Base-by-base conservation (phyloP, 2,113 vertebrate species). In the Rhegmatorhina hoffmannsi region DNA sequence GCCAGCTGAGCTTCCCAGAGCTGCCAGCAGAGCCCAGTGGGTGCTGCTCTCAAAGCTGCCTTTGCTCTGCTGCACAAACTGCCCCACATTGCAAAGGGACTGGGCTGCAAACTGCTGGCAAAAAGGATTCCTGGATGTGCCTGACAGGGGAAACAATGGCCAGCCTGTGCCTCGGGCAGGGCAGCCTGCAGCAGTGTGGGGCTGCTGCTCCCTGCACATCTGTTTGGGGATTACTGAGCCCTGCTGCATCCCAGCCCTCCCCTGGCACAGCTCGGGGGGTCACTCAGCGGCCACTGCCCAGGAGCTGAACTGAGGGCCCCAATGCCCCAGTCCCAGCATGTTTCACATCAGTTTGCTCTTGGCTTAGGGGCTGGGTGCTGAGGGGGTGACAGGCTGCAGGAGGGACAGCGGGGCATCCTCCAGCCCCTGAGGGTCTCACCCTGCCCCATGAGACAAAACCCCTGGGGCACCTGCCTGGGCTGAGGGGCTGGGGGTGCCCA, bases 261-360 rank as follows among this genome's bases (percentile, higher is more conserved):
- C 66, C 43, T 1, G 0, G 13, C 20, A 11, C 59, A 50, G 38
- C 50, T 44, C 55, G 40, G 55, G 6, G 4, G 58, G 15, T 79
- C 60, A 12, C 79, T 31, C 62, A 69, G 72, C 16, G 29, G 62
- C 67, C 43, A 19, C 58, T 21, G 76, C 29, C 26, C 50, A 0
- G 3, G 24, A 36, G 24, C 33, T 43, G 25, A 76, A 17, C 17
- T 1, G 0, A 28, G 7, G 16, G 13, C 38, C 43, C 18, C 3
- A 67, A 21, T 60, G 33, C 26, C 62, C 62, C 62, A 89, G 82
- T 44, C 4, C 29, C 55, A 13, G 3, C 1, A 1, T 3, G 2
- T 43, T 40, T 46, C 56, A n/a, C 19, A 36, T 26, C 15, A 7
- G 16, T 59, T 63, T 75, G 33, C 46, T 70, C 43, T 31, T 33